Percentiles rank a stretch among this genome's conserved stretches.
Evolutionary conservation across 2,113 vertebrate species (phyloP).

Genomic region (Irena cyanogastra): DNA sequence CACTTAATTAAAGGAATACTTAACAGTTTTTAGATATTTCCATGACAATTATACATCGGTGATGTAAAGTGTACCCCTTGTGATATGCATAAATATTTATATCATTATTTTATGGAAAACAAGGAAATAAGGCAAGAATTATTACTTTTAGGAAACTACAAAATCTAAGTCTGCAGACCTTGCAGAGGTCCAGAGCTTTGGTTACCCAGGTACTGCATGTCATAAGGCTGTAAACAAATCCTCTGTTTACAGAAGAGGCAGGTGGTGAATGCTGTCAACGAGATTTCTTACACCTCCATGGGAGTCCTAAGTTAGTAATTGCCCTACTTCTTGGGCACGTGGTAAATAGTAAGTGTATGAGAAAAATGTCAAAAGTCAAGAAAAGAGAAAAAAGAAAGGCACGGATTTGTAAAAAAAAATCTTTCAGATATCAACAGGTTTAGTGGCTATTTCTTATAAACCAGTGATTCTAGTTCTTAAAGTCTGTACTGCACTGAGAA

Average conservation of each 20-base stretch:
- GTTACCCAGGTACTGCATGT: not conserved
- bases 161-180: not conserved
- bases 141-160: not conserved
- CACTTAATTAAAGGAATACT: not conserved
- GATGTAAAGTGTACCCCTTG: not conserved
- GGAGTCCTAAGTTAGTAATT: not conserved
- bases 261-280: not conserved
- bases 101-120: not conserved
- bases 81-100: not conserved
- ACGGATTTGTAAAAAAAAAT: not conserved
- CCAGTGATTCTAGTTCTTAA: not conserved
- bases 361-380: not conserved
- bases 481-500: not conserved
- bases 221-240: not conserved
- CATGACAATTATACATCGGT: not conserved
- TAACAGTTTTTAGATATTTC: not conserved
- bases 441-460: not conserved
- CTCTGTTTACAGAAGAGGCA: not conserved
- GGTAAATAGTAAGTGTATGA: not conserved
- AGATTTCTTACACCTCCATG: not conserved
- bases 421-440: not conserved
- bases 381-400: not conserved
- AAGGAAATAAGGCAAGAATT: not conserved
- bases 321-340: not conserved
- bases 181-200: not conserved